Conservation (phyloP, 2,888 invertebrate species). For the Agrochola lychnidis region DNA sequence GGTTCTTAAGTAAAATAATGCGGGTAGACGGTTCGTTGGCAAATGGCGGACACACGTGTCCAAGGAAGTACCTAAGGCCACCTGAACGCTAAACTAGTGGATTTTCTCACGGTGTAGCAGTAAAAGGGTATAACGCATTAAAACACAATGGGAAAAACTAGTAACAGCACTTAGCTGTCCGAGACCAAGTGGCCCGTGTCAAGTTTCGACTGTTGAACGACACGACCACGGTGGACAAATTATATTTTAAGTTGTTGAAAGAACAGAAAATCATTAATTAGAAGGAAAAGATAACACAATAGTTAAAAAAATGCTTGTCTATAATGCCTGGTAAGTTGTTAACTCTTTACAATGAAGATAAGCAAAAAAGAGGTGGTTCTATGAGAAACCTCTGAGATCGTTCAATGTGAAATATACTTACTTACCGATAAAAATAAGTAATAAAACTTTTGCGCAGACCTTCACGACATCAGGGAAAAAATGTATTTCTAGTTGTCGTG, state of each 20-base stretch:
- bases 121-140: conserved; percentile 79
- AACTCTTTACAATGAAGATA: not conserved
- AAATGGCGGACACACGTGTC: conserved; percentile 83
- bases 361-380: not conserved
- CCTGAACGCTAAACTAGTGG: conserved; percentile 78
- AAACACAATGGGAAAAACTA: conserved; percentile 80
- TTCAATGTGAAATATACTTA: conserved; percentile 5
- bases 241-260: conserved; percentile 22
- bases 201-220: conserved; percentile 50
- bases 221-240: conserved; percentile 27
- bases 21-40: conserved; percentile 84
- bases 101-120: conserved; percentile 84
- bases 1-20: conserved; percentile 86
- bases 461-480: conserved; percentile 41
- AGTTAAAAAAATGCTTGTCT: not conserved
- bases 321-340: not conserved
- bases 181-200: conserved; percentile 65
- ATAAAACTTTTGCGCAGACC: conserved; percentile 25
- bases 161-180: conserved; percentile 80
- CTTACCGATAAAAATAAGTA: conserved; percentile 30
- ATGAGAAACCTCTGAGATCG: conserved; percentile 8
- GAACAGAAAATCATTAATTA: conserved; percentile 8
- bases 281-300: not conserved
- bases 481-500: conserved; percentile 50
- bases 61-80: conserved; percentile 82